phyloP scores from a whole-genome alignment of 2,888 invertebrate genomes.

The Phyllotreta striolata region DNA sequence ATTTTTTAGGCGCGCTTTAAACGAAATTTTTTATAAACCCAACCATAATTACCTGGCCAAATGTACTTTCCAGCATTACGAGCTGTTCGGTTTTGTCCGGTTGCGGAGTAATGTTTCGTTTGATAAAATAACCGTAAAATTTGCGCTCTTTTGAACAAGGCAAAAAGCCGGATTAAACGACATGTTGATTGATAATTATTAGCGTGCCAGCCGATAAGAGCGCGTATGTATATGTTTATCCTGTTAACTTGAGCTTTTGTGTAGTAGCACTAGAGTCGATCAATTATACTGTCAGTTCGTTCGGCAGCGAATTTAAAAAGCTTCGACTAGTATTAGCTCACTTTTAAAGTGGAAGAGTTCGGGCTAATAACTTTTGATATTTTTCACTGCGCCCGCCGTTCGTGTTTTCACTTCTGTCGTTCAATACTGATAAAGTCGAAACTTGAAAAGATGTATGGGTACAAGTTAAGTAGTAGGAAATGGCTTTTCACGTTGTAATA shows the following conservation, averaged over 20 bases:
- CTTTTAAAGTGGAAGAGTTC: conserved; percentile 46
- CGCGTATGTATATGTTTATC: conserved; percentile 44
- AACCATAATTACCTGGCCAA: too few relatives aligned
- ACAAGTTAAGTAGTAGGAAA: not conserved
- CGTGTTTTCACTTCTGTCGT: conserved; percentile 17
- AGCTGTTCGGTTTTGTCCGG: too few relatives aligned
- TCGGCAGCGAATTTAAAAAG: conserved; percentile 49
- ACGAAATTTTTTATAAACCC: too few relatives aligned
- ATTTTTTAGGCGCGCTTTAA: too few relatives aligned
- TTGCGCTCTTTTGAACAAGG: not conserved
- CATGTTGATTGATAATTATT: conserved; percentile 52
- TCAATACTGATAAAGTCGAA: conserved; percentile 22
- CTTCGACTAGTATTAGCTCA: conserved; percentile 52
- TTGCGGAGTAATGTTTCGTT: too few relatives aligned
- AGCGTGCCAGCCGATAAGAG: conserved; percentile 46
- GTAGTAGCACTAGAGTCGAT: conserved; percentile 48
- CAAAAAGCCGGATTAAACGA: not conserved
- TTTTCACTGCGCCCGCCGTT: conserved; percentile 9
- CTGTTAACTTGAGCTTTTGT: conserved; percentile 48
- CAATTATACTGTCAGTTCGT: conserved; percentile 56
- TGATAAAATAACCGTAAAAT: too few relatives aligned
- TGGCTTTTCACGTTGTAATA: conserved; percentile 2
- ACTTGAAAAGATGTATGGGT: conserved; percentile 18
- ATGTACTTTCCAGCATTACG: too few relatives aligned
- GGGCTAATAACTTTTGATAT: conserved; percentile 49